Conservation (phyloP, 1,140 invertebrate genomes). For the Drosophila grimshawi region DNA sequence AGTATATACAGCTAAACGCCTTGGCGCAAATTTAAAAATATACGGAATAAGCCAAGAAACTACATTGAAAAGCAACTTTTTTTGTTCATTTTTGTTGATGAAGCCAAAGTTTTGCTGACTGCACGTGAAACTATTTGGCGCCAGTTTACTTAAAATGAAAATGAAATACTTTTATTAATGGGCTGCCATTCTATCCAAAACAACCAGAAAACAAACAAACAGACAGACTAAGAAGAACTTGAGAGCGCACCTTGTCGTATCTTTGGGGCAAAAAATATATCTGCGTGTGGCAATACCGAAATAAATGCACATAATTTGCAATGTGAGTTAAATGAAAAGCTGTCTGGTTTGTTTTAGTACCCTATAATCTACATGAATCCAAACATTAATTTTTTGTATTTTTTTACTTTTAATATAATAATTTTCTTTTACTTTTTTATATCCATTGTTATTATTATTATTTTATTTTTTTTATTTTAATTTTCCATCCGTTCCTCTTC, state of each 20-base stretch:
- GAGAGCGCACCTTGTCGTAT: slow-evolving; percentile 23
- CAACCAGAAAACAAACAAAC: not conserved
- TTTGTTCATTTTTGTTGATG: slow-evolving; percentile 42
- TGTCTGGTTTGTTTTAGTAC: slow-evolving; percentile 38
- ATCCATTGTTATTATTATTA: not conserved
- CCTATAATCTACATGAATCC: slow-evolving; percentile 3
- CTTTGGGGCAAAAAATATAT: slow-evolving; percentile 30
- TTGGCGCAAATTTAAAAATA: slow-evolving; percentile 32
- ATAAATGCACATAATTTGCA: slow-evolving; percentile 55
- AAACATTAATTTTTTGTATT: not conserved
- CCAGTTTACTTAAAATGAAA: slow-evolving; percentile 50
- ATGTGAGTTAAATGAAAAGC: slow-evolving; percentile 52
- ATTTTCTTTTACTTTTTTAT: not conserved
- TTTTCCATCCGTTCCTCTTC: not conserved
- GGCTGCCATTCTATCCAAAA: slow-evolving; percentile 13
- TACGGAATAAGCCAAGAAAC: slow-evolving; percentile 25
- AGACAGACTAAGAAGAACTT: slow-evolving; percentile 1
- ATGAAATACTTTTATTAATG: slow-evolving; percentile 66
- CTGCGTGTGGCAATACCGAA: slow-evolving; percentile 25
- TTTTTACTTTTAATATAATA: not conserved
- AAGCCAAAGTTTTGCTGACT: slow-evolving; percentile 52
- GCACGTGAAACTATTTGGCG: slow-evolving; percentile 57
- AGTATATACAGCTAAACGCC: slow-evolving; percentile 21
- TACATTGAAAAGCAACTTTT: slow-evolving; percentile 41
- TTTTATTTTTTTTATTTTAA: not conserved